Evolutionary conservation across 1,140 invertebrate genomes (phyloP), one percentile per base, ranked within the genome.

Genomic region (Drosophila nigrodunni): DNA sequence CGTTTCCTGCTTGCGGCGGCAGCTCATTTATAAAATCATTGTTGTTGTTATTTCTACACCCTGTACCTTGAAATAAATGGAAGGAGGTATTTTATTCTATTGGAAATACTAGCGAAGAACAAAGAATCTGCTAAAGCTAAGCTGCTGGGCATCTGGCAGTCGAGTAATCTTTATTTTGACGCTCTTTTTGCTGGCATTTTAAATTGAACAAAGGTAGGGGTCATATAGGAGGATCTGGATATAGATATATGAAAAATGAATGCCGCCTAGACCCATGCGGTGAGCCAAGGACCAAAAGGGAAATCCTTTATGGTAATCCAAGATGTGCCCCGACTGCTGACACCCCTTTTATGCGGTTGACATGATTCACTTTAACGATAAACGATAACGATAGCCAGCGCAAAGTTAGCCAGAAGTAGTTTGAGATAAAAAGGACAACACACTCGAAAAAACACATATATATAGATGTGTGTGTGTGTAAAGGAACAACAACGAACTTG

Each of bases 271-370:
- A 64, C 50, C 50, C 44, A 72, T 49, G 46, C 50, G 66, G 67
- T 46, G 65, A 49, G 30, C 66, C 57, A 67, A 66, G 54, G 55
- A 41, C 37, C 52, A 30, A 67, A 69, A 57, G 52, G 64, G 52
- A 66, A 71, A 77, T 87, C 80, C 85, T 89, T 88, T 88, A 88
- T 88, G 85, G 80, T 88, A 88, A 88, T 88, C 85, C 85, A 89
- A 89, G 80, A 85, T 89, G 85, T 75, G 66, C 65, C 43, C 58
- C 37, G 18, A 37, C 58, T 47, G 18, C 21, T 55, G 21, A 3
- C 50, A 30, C 49, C 6, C 18, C 54, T 76, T 88, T 77, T 81
- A 62, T 88, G 85, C 80, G 85, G 77, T 89, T 88, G 85, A 89
- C 85, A 89, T 88, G 85, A 88, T 81, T 88, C 85, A 87, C 78